Evolutionary conservation across 2,888 invertebrate species (phyloP).

Genomic region (Dinocampus coccinellae): DNA sequence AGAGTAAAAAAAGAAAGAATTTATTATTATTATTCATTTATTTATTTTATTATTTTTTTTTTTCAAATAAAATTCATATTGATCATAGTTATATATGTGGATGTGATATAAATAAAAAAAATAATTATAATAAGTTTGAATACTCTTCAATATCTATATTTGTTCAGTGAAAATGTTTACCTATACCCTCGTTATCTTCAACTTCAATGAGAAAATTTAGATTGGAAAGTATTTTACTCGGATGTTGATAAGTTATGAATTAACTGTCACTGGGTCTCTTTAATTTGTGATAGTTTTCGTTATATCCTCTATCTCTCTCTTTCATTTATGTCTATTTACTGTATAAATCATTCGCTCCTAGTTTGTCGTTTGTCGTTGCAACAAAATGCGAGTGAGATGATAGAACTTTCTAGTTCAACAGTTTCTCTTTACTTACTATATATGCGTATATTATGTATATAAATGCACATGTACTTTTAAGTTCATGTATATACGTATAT

Average conservation of each 20-base stretch:
- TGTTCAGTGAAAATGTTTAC: not conserved
- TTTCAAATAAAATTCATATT: no score
- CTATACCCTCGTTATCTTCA: not conserved
- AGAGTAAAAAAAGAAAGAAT: not conserved
- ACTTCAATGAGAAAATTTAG: constrained; percentile 15
- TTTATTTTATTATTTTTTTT: no score
- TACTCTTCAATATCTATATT: not conserved
- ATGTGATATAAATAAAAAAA: not conserved
- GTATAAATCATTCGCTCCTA: no score
- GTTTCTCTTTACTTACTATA: no score
- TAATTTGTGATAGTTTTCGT: constrained; percentile 55
- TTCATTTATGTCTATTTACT: not conserved
- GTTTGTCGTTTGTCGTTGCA: no score
- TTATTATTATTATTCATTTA: no score
- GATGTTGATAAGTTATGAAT: constrained; percentile 58
- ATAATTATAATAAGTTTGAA: no score
- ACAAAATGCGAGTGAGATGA: no score
- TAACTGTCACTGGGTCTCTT: constrained; percentile 59
- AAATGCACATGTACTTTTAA: no score
- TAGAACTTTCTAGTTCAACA: no score
- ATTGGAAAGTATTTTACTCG: constrained; percentile 38
- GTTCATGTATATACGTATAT: no score
- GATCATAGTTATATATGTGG: not conserved
- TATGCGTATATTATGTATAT: no score
- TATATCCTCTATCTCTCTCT: constrained; percentile 21